Conservation (phyloP, 1,140 invertebrate species). For the Macrotrachela quadricornifera region DNA sequence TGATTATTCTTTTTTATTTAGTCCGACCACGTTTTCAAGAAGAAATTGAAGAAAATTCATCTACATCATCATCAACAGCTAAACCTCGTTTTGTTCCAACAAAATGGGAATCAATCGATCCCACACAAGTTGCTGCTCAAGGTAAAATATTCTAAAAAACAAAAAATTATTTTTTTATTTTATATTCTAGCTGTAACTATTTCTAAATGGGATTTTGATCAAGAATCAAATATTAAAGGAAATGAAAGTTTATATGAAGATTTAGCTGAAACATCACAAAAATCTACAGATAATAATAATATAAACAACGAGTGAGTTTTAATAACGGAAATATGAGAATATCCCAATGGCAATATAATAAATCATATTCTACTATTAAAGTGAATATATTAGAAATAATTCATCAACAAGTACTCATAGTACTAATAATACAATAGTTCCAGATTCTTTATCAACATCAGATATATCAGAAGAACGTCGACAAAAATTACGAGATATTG, state of each 20-base stretch:
- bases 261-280: neutral
- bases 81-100: neutral
- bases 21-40: neutral
- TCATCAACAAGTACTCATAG: neutral
- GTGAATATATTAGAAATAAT: neutral
- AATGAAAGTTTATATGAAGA: neutral
- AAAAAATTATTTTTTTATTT: too few species aligned
- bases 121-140: neutral
- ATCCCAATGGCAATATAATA: neutral
- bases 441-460: too few species aligned
- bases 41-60: neutral
- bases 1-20: neutral
- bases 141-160: neutral
- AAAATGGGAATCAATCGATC: conserved; percentile 1
- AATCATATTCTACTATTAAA: conserved; percentile 1
- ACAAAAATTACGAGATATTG: conserved; percentile 3
- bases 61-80: neutral
- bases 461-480: neutral
- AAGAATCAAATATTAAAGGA: too few species aligned
- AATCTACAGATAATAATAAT: neutral
- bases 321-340: neutral
- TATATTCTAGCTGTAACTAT: neutral
- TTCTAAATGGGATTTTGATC: conserved; percentile 7
- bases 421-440: neutral
- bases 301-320: neutral